Evolutionary conservation across 2,888 invertebrate species (phyloP).

Genomic region (Nipponacmea schrenckii): DNA sequence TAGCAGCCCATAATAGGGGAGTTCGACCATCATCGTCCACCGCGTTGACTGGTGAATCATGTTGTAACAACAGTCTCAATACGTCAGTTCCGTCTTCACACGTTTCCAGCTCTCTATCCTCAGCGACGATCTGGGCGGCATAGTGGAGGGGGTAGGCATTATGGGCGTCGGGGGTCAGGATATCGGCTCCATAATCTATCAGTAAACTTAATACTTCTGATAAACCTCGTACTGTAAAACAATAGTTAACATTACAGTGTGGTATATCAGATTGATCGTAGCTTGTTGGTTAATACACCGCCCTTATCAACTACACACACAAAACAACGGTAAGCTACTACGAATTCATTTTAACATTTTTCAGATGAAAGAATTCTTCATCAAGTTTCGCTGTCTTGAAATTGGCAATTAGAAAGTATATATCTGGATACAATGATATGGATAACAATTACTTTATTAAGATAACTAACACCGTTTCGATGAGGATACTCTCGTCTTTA

Average conservation of each 20-base stretch:
- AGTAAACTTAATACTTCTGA: slow-evolving; percentile 87
- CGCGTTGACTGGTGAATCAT: slow-evolving; percentile 83
- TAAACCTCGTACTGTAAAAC: slow-evolving; percentile 84
- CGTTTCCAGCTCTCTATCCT: slow-evolving; percentile 1
- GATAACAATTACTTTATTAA: too few relatives aligned
- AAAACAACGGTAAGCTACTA: too few relatives aligned
- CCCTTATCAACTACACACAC: too few relatives aligned
- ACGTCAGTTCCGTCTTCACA: slow-evolving; percentile 67
- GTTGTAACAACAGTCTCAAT: slow-evolving; percentile 79
- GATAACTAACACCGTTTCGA: too few relatives aligned
- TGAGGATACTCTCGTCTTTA: too few relatives aligned
- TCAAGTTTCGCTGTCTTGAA: too few relatives aligned
- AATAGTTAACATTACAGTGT: background rate
- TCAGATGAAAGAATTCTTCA: too few relatives aligned
- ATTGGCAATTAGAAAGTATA: too few relatives aligned
- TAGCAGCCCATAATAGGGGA: slow-evolving; percentile 96
- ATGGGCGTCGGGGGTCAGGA: slow-evolving; percentile 89
- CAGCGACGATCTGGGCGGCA: slow-evolving; percentile 85
- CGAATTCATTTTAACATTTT: too few relatives aligned
- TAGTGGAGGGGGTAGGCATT: slow-evolving; percentile 96
- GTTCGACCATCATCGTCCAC: slow-evolving; percentile 92
- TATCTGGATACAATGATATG: too few relatives aligned
- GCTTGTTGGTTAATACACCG: too few relatives aligned
- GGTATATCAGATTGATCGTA: background rate
- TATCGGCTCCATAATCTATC: slow-evolving; percentile 83